These are phyloP conservation scores for Stenodema calcarata DNA, from an alignment of 2,888 invertebrate genomes.

Conservation along the genomic window DNA sequence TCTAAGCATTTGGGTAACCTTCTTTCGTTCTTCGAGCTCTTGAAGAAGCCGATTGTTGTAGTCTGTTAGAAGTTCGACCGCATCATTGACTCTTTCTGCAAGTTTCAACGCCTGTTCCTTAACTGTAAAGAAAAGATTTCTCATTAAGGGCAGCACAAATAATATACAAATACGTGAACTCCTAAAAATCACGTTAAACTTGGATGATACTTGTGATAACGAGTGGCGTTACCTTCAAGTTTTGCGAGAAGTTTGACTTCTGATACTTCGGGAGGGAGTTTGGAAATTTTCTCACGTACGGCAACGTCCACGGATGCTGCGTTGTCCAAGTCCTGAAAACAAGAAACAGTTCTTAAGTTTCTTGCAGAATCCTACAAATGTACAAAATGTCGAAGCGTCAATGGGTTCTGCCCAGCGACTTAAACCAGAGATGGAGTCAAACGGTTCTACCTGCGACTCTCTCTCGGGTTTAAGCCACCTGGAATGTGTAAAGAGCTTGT, in stretches of 20 bases:
- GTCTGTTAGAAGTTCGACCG: constrained; percentile 82
- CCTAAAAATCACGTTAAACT: too few relatives aligned
- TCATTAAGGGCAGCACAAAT: too few relatives aligned
- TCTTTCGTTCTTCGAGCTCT: constrained; percentile 89
- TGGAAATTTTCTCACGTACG: constrained; percentile 90
- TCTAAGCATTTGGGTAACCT: constrained; percentile 82
- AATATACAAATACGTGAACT: too few relatives aligned
- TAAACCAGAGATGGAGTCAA: too few relatives aligned
- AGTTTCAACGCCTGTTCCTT: constrained; percentile 80
- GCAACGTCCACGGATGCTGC: constrained; percentile 94
- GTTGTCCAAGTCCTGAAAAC: constrained; percentile 80
- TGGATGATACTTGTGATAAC: too few relatives aligned
- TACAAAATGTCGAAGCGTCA: too few relatives aligned
- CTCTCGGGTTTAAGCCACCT: too few relatives aligned
- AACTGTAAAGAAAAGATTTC: constrained; percentile 64
- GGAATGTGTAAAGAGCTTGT: too few relatives aligned
- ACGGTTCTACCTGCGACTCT: too few relatives aligned
- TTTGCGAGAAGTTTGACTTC: constrained; percentile 86
- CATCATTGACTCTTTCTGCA: constrained; percentile 84
- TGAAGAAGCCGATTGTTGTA: constrained; percentile 86
- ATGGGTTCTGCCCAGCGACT: too few relatives aligned
- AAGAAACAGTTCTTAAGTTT: neutral
- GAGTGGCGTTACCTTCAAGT: constrained; percentile 71
- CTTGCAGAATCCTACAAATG: too few relatives aligned
- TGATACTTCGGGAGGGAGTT: constrained; percentile 91